Evolutionary conservation across 2,888 invertebrate species (phyloP).

Genomic region (Apotomis capreana): DNA sequence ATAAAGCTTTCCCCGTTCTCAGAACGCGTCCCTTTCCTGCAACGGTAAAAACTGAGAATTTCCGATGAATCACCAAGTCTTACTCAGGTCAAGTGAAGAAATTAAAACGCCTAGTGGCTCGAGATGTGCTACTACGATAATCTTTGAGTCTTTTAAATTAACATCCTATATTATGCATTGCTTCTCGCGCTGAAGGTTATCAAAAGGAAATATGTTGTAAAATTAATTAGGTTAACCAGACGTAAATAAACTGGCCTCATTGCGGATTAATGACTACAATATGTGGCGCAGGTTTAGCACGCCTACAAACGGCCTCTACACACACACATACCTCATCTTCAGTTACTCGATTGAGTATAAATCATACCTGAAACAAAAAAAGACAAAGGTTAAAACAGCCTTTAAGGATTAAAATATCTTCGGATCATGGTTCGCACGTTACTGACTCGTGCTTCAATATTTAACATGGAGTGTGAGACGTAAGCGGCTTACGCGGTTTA

Average conservation of each 20-base stretch:
- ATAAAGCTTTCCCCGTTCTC: conserved; percentile 45
- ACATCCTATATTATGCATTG: neutral
- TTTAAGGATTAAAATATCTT: conserved; percentile 9
- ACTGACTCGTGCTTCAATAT: conserved; percentile 19
- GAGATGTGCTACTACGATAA: neutral
- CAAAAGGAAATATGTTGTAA: neutral
- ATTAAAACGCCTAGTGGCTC: neutral
- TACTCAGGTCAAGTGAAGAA: conserved; percentile 18
- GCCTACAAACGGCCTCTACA: neutral
- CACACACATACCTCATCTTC: neutral
- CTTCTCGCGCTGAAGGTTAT: neutral
- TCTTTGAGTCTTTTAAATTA: neutral
- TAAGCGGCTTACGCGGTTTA: conserved; percentile 26
- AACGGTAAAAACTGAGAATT: conserved; percentile 51
- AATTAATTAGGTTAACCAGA: neutral
- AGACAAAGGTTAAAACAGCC: conserved; percentile 5
- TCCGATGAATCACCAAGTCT: conserved; percentile 52
- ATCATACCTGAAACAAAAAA: conserved; percentile 36
- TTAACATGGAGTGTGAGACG: conserved; percentile 12
- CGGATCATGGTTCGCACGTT: conserved; percentile 18
- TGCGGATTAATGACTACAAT: neutral
- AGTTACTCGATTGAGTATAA: neutral
- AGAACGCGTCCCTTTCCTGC: conserved; percentile 53
- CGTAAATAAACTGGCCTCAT: neutral
- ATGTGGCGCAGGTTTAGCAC: neutral